A percentile compares a stretch with the other conserved stretches of the same genome.
phyloP scores from a whole-genome alignment of 2,888 invertebrate genomes.

The Limnephilus marmoratus region DNA sequence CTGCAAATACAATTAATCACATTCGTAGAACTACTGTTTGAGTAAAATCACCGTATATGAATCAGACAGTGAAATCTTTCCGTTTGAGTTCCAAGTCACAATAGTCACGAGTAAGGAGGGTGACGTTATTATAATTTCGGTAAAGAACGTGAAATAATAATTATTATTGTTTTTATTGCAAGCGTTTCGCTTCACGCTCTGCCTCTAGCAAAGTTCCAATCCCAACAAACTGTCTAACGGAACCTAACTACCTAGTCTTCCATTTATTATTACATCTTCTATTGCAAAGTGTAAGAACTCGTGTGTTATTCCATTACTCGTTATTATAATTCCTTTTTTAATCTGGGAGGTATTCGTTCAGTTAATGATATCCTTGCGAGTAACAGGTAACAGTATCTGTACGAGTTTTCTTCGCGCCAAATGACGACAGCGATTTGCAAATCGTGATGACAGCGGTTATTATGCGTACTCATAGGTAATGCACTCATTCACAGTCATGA shows the following conservation, averaged over 20 bases:
- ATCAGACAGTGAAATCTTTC: conserved; percentile 19
- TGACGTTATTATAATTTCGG: conserved; percentile 2
- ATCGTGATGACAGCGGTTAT: background rate
- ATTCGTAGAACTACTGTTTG: background rate
- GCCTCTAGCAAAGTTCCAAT: background rate
- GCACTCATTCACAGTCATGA: background rate
- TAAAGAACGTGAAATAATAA: background rate
- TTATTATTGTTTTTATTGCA: background rate
- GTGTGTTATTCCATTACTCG: background rate
- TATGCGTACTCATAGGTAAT: background rate
- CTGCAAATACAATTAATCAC: background rate
- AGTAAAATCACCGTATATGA: conserved; percentile 22
- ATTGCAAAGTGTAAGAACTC: background rate
- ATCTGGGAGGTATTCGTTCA: background rate
- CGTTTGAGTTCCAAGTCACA: background rate
- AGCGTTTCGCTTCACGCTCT: conserved; percentile 54
- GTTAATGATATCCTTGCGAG: background rate
- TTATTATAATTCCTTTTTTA: background rate
- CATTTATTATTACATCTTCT: background rate
- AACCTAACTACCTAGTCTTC: conserved; percentile 28
- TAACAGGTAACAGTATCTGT: background rate
- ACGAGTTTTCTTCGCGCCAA: background rate
- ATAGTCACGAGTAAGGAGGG: conserved; percentile 21
- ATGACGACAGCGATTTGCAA: background rate
- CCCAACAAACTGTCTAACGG: conserved; percentile 20